phyloP scores from a whole-genome alignment of 2,113 vertebrate species.

The Naja naja region DNA sequence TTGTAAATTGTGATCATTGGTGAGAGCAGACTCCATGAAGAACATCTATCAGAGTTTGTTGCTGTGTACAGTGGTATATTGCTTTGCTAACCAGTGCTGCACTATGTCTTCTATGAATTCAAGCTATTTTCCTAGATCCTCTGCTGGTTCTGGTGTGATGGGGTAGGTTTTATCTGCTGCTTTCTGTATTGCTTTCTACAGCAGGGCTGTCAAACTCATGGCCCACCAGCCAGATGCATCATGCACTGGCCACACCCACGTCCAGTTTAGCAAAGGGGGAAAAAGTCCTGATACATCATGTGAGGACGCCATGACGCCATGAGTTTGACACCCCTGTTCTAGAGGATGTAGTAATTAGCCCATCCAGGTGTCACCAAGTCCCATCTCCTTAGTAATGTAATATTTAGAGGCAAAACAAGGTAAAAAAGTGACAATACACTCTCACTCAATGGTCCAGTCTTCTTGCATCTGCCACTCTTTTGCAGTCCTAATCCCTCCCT shows the following conservation, averaged over 20 bases:
- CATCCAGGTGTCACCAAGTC: background rate
- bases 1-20: background rate
- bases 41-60: background rate
- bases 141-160: background rate
- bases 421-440: background rate
- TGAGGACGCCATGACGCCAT: fast-evolving
- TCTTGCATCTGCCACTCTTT: background rate
- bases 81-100: background rate
- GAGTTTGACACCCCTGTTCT: background rate
- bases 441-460: background rate
- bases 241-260: too few relatives aligned
- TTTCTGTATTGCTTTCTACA: background rate
- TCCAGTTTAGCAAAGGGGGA: too few relatives aligned
- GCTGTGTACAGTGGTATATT: background rate
- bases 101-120: background rate
- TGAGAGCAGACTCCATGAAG: background rate
- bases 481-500: background rate
- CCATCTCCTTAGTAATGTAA: background rate
- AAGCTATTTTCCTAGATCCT: background rate
- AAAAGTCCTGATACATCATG: too few relatives aligned
- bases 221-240: too few relatives aligned
- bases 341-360: background rate
- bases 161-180: background rate
- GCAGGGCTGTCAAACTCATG: background rate
- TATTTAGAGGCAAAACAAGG: background rate